These are phyloP conservation scores for Neotragus moschatus DNA, from an alignment of 2,113 vertebrate species.

Conservation along the genomic window DNA sequence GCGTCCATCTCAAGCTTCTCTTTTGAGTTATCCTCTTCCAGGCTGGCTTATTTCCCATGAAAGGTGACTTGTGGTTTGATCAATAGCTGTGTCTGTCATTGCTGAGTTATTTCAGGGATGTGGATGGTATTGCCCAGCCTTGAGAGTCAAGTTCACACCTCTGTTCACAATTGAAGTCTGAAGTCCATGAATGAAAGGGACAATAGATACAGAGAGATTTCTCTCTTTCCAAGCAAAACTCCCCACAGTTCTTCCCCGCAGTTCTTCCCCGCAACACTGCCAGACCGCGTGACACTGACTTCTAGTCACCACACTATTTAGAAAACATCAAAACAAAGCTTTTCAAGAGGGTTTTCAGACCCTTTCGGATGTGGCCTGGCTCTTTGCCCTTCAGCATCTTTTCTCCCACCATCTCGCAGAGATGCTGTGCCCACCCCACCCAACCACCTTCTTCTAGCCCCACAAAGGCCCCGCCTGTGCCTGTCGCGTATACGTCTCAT, in stretches of 20 bases:
- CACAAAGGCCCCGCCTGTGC: neutral
- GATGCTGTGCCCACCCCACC: neutral
- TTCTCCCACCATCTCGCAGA: neutral
- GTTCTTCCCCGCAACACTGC: neutral
- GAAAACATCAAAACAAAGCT: neutral
- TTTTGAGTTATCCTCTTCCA: too few species aligned
- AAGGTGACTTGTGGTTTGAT: neutral
- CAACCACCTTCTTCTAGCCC: neutral
- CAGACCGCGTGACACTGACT: too few species aligned
- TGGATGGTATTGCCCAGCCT: neutral
- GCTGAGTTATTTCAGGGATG: neutral
- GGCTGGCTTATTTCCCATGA: neutral
- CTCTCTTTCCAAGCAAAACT: neutral
- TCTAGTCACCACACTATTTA: neutral
- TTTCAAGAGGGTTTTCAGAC: neutral
- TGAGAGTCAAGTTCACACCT: neutral
- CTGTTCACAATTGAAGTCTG: neutral
- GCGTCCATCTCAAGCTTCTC: neutral
- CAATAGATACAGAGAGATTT: neutral
- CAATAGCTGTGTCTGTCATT: neutral
- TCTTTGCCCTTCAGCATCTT: neutral
- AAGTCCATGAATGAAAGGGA: neutral
- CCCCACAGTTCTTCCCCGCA: neutral
- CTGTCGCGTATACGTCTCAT: neutral
- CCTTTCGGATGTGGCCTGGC: neutral